Percentiles rank a stretch among this genome's conserved stretches.
Conservation (phyloP, 1,140 invertebrate species). For the Metopolophium dirhodum region DNA sequence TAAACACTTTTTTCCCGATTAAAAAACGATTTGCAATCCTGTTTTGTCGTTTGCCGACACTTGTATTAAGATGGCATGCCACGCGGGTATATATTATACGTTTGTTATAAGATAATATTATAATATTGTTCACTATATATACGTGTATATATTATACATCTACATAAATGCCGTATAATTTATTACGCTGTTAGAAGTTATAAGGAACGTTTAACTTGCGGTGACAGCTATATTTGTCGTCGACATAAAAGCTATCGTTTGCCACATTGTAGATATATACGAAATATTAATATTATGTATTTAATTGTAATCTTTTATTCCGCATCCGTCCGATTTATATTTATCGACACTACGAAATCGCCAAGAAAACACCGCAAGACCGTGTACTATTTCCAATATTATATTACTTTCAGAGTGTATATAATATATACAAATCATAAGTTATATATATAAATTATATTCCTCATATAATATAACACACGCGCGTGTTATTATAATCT, state of each 20-base stretch:
- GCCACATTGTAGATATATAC: background rate
- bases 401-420: background rate
- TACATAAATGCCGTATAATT: background rate
- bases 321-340: background rate
- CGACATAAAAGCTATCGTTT: background rate
- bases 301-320: background rate
- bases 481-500: background rate
- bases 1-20: background rate
- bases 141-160: background rate
- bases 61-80: background rate
- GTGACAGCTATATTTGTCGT: background rate
- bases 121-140: background rate
- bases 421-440: background rate
- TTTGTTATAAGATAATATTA: background rate
- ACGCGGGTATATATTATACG: background rate
- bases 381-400: conserved; percentile 9
- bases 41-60: background rate
- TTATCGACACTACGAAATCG: background rate
- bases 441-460: background rate
- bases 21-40: background rate
- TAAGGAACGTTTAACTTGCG: background rate
- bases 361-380: background rate
- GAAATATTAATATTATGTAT: background rate
- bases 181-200: background rate
- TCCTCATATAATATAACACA: background rate